Base-by-base conservation (phyloP, 2,888 invertebrate species). In the Fabriciana adippe region DNA sequence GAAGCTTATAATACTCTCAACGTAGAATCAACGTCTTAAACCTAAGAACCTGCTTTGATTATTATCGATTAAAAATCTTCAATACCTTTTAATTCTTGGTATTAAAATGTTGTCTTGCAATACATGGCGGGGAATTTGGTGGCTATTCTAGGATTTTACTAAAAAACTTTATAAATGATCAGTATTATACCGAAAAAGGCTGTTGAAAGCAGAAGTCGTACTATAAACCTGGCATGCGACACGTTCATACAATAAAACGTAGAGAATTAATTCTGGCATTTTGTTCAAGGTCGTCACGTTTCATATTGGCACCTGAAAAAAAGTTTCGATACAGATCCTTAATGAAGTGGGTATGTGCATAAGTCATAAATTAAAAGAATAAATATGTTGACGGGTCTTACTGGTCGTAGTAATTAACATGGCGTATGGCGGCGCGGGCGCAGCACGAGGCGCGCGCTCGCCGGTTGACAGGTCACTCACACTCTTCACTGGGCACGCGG, bases 361-460 rank as follows among this genome's bases (percentile, higher is more conserved):
- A 79, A 86, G 86, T 84, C 82, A 84, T 86, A 84, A 83, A 81
- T 81, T 82, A 79, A 86, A 87, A 73, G 86, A 87, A 84, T 81
- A 85, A 86, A 82, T 83, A 87, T 84, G 85, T 88, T 85, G 89
- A 87, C 81, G 80, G 83, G 81, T 86, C 86, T 88, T 91, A 90
- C 88, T 88, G 90, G 88, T 85, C 75, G 84, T 85, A 82, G 88
- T 89, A 91, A 92, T 92, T 92, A 90, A 87, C 83, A 84, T 85
- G 85, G 87, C 83, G 81, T 80, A 79, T 72, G 81, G 79, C 79
- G 78, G 81, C 79, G 82, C 82, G 78, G 78, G 83, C 81, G 77
- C 74, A 75, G 75, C 80, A 80, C 78, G 81, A 76, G 78, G 74
- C 78, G 78, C 76, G 74, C 74, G 68, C 77, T 69, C 72, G 71